These are phyloP conservation scores for Paralichthys olivaceus DNA, from an alignment of 2,113 vertebrate species.

Conservation along the genomic window DNA sequence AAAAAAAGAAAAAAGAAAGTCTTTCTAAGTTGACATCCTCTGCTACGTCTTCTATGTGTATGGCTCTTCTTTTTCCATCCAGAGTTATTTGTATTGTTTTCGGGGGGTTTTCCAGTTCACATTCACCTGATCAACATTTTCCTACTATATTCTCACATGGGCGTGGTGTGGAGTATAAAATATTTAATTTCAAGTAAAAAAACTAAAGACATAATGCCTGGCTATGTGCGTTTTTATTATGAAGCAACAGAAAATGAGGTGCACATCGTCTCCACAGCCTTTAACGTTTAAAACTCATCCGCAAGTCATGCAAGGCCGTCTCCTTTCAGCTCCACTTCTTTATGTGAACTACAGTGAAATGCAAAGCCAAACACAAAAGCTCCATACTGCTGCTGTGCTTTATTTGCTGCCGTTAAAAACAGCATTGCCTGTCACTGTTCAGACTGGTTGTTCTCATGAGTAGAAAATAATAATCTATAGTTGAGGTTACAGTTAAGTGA, in stretches of 20 bases:
- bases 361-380: conserved; percentile 25
- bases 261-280: not conserved
- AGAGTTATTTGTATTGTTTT: too few relatives aligned
- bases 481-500: not conserved
- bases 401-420: conserved; percentile 2
- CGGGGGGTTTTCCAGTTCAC: too few relatives aligned
- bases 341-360: not conserved
- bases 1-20: too few relatives aligned
- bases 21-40: too few relatives aligned
- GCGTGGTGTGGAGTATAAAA: not conserved
- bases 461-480: not conserved
- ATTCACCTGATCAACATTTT: too few relatives aligned
- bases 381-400: not conserved
- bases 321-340: conserved; percentile 23
- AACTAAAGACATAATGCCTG: not conserved
- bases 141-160: too few relatives aligned
- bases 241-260: conserved; percentile 1
- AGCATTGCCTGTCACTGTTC: conserved; percentile 15
- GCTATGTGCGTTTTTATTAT: not conserved
- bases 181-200: not conserved
- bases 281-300: conserved; percentile 7
- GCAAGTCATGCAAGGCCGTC: not conserved
- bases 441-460: not conserved
- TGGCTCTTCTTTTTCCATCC: too few relatives aligned
- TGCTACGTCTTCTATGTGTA: too few relatives aligned